Evolutionary conservation across 2,113 vertebrate genomes (phyloP), one percentile per base, ranked within the genome.

Genomic region (Tragelaphus scriptus): DNA sequence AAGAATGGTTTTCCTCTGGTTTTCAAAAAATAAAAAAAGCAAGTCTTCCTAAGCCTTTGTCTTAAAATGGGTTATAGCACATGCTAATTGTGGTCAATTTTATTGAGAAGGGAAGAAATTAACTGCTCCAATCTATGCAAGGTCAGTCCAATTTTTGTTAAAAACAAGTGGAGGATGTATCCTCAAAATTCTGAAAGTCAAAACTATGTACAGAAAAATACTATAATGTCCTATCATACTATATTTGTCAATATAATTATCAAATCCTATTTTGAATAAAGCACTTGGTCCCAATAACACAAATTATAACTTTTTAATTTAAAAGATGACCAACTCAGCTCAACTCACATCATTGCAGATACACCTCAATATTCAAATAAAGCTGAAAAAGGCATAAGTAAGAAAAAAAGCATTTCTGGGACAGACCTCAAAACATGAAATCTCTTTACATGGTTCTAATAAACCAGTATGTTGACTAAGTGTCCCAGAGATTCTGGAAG

Each of bases 11-110:
- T 87, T 23, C 56, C n/a, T 58, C 51, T 97, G 63, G 81, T 86
- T 94, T 61, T 75, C 55, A 75, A 90, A 93, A 88, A 63, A 90
- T 77, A 91, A 84, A 93, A 94, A 88, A 68, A 92, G 9, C 51
- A 91, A 75, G 36, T 28, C 44, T 82, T 65, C 82, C 26, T 80
- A 92, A 55, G 55, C 25, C 8, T 32, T 80, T 92, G 53, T 82
- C 65, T 93, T 84, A 53, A 84, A 94, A 68, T 6, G 56, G 47
- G 55, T 15, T 51, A 63, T 1, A 26, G 7, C n/a, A 47, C 5
- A 32, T 10, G 23, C 23, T 63, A 75, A 86, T 4, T 85, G 44
- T 44, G 44, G 59, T 17, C 1, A 3, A 26, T 36, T 28, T 15
- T 32, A 89, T 0, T 17, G 44, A 26, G 14, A 77, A 68, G 65